phyloP scores from a whole-genome alignment of 2,113 vertebrate species.

The Hiodon alosoides region DNA sequence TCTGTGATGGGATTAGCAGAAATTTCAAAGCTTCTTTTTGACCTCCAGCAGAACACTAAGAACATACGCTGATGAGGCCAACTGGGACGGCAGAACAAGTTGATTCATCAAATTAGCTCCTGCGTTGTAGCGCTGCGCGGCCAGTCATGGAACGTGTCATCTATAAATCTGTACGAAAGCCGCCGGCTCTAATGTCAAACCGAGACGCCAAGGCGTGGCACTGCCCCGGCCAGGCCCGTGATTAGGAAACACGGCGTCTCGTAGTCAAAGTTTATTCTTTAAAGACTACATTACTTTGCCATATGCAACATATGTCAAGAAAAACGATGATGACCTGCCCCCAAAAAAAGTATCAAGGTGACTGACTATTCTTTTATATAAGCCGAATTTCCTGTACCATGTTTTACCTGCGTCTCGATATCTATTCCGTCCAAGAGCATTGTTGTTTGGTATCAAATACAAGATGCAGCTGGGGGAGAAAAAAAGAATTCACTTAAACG shows the following conservation, averaged over 20 bases:
- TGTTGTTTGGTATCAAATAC: background rate
- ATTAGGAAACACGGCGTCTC: no score
- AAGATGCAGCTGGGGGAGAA: background rate
- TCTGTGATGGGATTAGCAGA: constrained; percentile 66
- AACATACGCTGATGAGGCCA: constrained; percentile 69
- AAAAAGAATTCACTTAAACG: background rate
- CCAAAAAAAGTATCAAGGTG: background rate
- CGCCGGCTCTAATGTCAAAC: constrained; percentile 81
- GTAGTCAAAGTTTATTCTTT: no score
- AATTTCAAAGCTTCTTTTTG: constrained; percentile 75
- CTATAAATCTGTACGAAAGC: constrained; percentile 88
- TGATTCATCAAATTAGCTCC: constrained; percentile 94
- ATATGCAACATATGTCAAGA: no score
- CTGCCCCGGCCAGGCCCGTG: constrained; percentile 48
- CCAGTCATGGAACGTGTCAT: constrained; percentile 75
- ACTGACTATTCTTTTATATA: background rate
- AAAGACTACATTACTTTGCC: no score
- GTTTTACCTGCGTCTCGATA: background rate
- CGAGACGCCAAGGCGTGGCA: constrained; percentile 75
- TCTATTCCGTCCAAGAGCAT: background rate
- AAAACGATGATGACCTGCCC: background rate
- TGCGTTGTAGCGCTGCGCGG: constrained; percentile 82
- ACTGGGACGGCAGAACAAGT: constrained; percentile 74
- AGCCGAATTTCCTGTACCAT: background rate
- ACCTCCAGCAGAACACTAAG: constrained; percentile 74